These are phyloP conservation scores for Momotus momota DNA, from an alignment of 2,797 vertebrate species.

Conservation along the genomic window DNA sequence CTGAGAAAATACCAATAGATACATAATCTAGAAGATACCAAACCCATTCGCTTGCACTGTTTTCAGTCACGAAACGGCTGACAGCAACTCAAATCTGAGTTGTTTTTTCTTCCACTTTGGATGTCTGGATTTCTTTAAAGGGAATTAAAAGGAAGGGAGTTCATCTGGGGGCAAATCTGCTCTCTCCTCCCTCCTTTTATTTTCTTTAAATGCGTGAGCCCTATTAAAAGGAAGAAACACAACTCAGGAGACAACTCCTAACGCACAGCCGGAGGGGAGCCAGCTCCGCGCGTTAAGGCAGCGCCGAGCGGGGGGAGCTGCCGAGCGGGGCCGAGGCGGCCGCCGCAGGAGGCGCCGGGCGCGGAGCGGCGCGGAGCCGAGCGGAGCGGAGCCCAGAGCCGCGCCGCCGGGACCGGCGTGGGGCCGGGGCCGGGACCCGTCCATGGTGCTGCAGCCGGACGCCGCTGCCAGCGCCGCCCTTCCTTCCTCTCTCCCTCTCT, in stretches of 20 bases:
- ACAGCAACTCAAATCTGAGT: not conserved
- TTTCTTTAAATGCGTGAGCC: fast-evolving
- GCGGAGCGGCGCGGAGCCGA: no score
- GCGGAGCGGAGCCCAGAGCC: not conserved
- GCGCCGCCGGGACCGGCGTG: no score
- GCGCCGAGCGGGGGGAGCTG: not conserved
- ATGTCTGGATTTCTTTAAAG: not conserved
- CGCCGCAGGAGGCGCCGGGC: no score
- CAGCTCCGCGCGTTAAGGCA: not conserved
- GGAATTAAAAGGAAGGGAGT: not conserved
- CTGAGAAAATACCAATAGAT: not conserved
- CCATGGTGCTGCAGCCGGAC: constrained; percentile 6
- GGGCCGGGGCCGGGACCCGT: not conserved
- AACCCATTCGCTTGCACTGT: not conserved
- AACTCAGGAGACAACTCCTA: not conserved
- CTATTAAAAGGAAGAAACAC: not conserved
- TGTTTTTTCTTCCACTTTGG: not conserved
- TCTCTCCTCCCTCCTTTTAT: fast-evolving
- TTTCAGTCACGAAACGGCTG: not conserved
- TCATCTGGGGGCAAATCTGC: not conserved
- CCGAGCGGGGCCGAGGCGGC: not conserved
- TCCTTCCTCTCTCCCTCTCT: not conserved
- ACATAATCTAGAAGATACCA: not conserved
- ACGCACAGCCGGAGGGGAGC: not conserved
- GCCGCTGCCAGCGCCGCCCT: not conserved